Evolutionary conservation across 2,888 invertebrate genomes (phyloP).

Genomic region (Ametastegia equiseti): DNA sequence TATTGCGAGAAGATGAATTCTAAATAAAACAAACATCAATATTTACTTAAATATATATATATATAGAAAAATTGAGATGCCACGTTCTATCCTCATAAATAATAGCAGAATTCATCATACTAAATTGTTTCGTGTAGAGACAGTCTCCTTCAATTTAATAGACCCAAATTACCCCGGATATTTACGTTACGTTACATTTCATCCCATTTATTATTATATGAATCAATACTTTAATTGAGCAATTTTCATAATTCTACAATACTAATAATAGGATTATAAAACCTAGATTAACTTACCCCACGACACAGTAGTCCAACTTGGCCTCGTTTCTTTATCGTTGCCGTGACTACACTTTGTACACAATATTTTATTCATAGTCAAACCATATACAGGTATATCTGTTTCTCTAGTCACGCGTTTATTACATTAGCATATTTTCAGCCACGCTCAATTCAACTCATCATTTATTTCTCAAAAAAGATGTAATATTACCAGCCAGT

Average conservation of each 20-base stretch:
- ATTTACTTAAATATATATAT: background rate
- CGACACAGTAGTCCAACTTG: conserved; percentile 19
- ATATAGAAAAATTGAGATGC: conserved; percentile 39
- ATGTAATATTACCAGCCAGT: background rate
- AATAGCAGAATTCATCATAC: background rate
- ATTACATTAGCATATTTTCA: conserved; percentile 2
- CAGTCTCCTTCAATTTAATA: background rate
- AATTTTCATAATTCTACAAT: conserved; percentile 17
- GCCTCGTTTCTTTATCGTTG: conserved; percentile 40
- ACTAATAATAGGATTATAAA: conserved; percentile 37
- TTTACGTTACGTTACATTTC: background rate
- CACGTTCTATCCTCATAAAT: conserved; percentile 31
- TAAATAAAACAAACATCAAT: conserved; percentile 8
- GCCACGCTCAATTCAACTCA: background rate
- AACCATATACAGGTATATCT: background rate
- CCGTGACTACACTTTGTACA: conserved; percentile 35
- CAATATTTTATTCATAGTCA: background rate
- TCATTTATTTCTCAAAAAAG: background rate
- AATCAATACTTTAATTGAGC: conserved; percentile 41
- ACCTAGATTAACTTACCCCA: conserved; percentile 34
- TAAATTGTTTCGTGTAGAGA: conserved; percentile 14
- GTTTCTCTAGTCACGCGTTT: background rate
- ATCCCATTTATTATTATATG: background rate
- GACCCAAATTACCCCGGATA: conserved; percentile 10
- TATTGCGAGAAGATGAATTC: background rate